Base-by-base conservation (phyloP, 2,113 vertebrate genomes). In the Heterochromis multidens region DNA sequence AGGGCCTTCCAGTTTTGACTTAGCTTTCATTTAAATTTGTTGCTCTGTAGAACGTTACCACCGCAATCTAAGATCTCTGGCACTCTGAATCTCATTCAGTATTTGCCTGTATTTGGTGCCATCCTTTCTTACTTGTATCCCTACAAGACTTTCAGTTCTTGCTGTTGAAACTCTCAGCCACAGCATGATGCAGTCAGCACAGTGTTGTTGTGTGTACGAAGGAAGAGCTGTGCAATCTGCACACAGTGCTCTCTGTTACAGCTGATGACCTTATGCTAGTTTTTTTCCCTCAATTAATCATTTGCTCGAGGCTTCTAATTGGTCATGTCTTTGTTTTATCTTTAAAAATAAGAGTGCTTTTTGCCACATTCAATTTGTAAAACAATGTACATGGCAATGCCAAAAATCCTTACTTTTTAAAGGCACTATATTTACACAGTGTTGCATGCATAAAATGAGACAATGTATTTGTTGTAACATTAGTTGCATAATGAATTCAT, bases 11-110 rank as follows among this genome's bases (percentile, higher is more conserved):
- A 91, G 81, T 86, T 80, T 52, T n/a, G 58, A 79, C 13, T 72
- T 91, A 84, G 84, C 80, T 70, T 4, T 59, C 46, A 49, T 63
- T 89, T 87, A 17, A 29, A 70, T 87, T 52, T 83, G 19, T 74
- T 87, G 76, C 57, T 78, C 56, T 35, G 81, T 62, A 77, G 67
- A 82, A 83, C 77, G 7, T 61, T 19, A 31, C 46, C 23, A 74
- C 72, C n/a, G 60, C 49, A 56, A 80, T 56, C 67, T 86, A 46
- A 82, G 77, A 79, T 86, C 79, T 81, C 61, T 90, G 90, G 82
- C 84, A 52, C 25, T 29, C 19, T 29, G 12, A 62, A 54, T 76
- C 43, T 80, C 27, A 35, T 70, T 86, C 54, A 77, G 16, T 25
- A 4, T 81, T 70, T 82, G 54, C 37, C 72, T 83, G 67, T 40